phyloP scores from a whole-genome alignment of 2,888 invertebrate genomes.

The Argyra leucocephala region DNA sequence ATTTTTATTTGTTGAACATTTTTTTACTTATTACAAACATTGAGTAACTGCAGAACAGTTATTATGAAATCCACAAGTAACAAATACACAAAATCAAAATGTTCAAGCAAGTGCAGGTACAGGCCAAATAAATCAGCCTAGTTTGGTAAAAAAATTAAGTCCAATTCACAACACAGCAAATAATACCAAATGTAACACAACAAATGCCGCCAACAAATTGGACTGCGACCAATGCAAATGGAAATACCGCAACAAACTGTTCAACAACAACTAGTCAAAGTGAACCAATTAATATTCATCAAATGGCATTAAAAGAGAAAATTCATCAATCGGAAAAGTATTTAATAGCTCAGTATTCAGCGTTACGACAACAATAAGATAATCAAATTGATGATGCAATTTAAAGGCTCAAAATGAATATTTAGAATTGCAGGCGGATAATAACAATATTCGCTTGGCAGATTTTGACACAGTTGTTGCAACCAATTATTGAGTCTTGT shows the following conservation, averaged over 20 bases:
- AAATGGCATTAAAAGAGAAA: slow-evolving; percentile 77
- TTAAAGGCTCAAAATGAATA: slow-evolving; percentile 65
- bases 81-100: slow-evolving; percentile 12
- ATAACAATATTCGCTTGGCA: slow-evolving; percentile 65
- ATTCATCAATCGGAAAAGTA: slow-evolving; percentile 93
- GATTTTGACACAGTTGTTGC: slow-evolving; percentile 77
- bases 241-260: slow-evolving; percentile 28
- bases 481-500: slow-evolving; percentile 91
- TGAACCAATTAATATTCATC: slow-evolving; percentile 62
- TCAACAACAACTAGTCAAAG: slow-evolving; percentile 45
- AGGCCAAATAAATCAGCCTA: slow-evolving; percentile 18
- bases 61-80: slow-evolving; percentile 24
- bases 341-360: slow-evolving; percentile 87
- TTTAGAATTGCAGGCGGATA: slow-evolving; percentile 67
- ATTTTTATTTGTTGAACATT: slow-evolving; percentile 93
- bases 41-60: slow-evolving; percentile 89
- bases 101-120: slow-evolving; percentile 20
- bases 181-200: slow-evolving; percentile 21
- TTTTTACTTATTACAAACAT: slow-evolving; percentile 92
- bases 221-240: slow-evolving; percentile 23
- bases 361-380: slow-evolving; percentile 82
- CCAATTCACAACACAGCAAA: not conserved
- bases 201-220: not conserved
- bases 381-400: slow-evolving; percentile 76
- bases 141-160: slow-evolving; percentile 17